Percentiles rank a stretch among this genome's conserved stretches.
phyloP scores from a whole-genome alignment of 2,888 invertebrate species.

The Ectemnius lituratus region DNA sequence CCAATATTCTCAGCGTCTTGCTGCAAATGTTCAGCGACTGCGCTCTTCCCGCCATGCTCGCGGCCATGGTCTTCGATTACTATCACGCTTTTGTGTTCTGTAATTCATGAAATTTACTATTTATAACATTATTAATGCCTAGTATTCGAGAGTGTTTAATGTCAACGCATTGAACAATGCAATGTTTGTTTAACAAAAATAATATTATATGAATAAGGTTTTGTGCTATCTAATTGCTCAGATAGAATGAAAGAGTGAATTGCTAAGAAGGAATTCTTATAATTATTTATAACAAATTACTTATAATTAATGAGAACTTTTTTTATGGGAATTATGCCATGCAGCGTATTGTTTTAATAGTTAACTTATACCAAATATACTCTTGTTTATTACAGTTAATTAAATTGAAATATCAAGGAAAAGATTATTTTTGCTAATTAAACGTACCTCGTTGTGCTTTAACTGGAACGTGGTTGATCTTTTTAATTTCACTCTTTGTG shows the following conservation, averaged over 20 bases:
- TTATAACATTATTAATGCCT: background rate
- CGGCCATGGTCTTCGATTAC: slow-evolving; percentile 50
- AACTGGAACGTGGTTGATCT: slow-evolving; percentile 34
- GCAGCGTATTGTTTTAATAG: too few relatives aligned
- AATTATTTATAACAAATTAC: too few relatives aligned
- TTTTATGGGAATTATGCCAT: too few relatives aligned
- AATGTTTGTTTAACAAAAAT: background rate
- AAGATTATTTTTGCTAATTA: too few relatives aligned
- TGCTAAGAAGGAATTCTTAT: too few relatives aligned
- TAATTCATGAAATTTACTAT: background rate
- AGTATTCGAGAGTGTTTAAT: background rate
- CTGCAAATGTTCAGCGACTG: slow-evolving; percentile 68
- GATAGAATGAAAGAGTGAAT: too few relatives aligned
- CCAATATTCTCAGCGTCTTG: slow-evolving; percentile 63
- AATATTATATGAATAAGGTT: too few relatives aligned
- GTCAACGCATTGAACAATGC: background rate
- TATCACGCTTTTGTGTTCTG: slow-evolving; percentile 51
- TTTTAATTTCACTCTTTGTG: slow-evolving; percentile 22
- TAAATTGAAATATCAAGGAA: too few relatives aligned
- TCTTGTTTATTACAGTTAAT: too few relatives aligned
- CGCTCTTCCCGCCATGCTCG: slow-evolving; percentile 43
- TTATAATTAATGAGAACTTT: too few relatives aligned
- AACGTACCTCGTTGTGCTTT: slow-evolving; percentile 47
- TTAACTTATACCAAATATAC: too few relatives aligned
- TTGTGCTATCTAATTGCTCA: too few relatives aligned